Evolutionary conservation across 2,797 vertebrate genomes (phyloP), one percentile per base, ranked within the genome.

Genomic region (Danio kyathit): DNA sequence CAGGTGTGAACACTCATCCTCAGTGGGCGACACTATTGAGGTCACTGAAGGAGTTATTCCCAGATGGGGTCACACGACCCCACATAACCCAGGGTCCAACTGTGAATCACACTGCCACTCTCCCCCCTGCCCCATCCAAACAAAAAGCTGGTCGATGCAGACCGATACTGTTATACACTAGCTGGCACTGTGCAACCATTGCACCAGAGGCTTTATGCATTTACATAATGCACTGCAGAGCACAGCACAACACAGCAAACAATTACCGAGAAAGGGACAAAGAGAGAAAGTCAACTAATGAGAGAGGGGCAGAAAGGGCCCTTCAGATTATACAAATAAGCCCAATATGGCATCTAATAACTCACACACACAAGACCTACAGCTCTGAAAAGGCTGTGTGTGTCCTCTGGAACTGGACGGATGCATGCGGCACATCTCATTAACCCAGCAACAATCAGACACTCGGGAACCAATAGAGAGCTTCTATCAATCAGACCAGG

Each of bases 401-500:
- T 14, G 52, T 66, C 43, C 49, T 79, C 41, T 17, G 12, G 49
- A 82, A 57, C 57, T 52, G 21, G 49, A 17, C 2, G 56, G 38
- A 69, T 29, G 29, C 29, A 29, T 29, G 29, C 19, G 60, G 57
- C 63, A 65, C 61, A 12, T 51, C 74, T 82, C 76, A 80, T 84
- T 80, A 84, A 80, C 69, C 74, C 69, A 63, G 69, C 44, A 80
- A 80, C 85, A 80, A 80, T 74, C 83, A 67, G 65, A 72, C 16
- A 1, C 49, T 49, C 16, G 19, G 65, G 74, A 71, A 78, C 71
- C 77, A 83, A 83, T 83, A 19, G 73, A 71, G 54, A 71, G 49
- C 49, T 14, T 48, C 76, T 75, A 84, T 82, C 79, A 84, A 84
- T 84, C 80, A 76, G 75, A 69, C 46, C 63, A 74, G 56, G 46